A percentile compares a stretch with the other conserved stretches of the same genome.
Evolutionary conservation across 1,140 invertebrate genomes (phyloP).

Genomic region (Ceratitis capitata): DNA sequence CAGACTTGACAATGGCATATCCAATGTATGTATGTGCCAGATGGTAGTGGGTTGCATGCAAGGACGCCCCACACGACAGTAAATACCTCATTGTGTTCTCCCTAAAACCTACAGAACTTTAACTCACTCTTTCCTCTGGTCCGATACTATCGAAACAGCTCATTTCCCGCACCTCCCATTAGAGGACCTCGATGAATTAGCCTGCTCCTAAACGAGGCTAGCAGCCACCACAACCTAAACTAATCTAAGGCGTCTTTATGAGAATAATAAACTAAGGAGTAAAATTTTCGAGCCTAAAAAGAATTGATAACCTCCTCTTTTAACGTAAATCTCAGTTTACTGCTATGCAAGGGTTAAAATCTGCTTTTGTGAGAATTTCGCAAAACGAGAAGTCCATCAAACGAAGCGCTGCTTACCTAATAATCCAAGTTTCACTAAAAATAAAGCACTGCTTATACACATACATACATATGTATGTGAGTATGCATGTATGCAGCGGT

Average conservation of each 20-base stretch:
- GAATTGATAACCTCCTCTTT: no score
- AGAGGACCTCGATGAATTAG: not conserved
- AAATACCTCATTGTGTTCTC: not conserved
- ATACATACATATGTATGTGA: no score
- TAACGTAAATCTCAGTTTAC: not conserved
- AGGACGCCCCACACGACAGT: not conserved
- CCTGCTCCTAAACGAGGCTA: not conserved
- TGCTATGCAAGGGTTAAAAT: not conserved
- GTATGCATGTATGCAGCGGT: no score
- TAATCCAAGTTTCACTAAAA: conserved; percentile 23
- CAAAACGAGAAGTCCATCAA: conserved; percentile 41
- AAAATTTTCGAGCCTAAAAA: not conserved
- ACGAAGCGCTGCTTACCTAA: conserved; percentile 27
- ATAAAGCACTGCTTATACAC: no score
- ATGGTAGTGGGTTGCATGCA: not conserved
- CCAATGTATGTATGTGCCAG: no score
- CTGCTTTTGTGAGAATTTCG: conserved; percentile 18
- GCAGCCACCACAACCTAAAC: no score
- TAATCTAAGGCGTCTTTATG: not conserved
- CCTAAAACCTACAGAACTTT: not conserved
- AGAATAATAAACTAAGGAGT: not conserved
- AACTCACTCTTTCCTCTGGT: not conserved
- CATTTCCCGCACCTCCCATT: not conserved
- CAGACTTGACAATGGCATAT: not conserved
- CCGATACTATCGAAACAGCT: not conserved